Evolutionary conservation across 2,113 vertebrate genomes (phyloP).

Genomic region (Machaerirhynchus nigripectus): DNA sequence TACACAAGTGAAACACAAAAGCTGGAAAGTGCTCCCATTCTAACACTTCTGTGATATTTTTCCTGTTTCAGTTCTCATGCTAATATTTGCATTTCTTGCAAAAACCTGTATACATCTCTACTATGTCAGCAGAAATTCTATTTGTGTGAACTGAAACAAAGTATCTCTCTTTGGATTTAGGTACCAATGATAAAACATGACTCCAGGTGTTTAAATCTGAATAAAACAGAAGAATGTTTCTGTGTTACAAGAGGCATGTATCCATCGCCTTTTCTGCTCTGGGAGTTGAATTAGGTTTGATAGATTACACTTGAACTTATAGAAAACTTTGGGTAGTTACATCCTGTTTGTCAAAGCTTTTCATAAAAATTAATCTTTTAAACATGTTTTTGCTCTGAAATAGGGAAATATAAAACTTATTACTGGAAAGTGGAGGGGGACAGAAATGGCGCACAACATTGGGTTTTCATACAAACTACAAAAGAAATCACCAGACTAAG

Average conservation of each 20-base stretch:
- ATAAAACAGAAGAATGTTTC: background rate
- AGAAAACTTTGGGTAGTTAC: background rate
- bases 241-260: background rate
- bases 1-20: constrained; percentile 3
- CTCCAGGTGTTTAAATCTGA: background rate
- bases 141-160: background rate
- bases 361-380: background rate
- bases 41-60: constrained; percentile 5
- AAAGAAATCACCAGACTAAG: background rate
- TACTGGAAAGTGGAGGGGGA: background rate
- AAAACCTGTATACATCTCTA: constrained; percentile 4
- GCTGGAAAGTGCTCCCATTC: background rate
- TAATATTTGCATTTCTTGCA: constrained; percentile 63
- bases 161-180: constrained; percentile 13
- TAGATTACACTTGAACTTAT: background rate
- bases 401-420: background rate
- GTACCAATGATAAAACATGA: background rate
- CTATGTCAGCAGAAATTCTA: constrained; percentile 30
- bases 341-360: background rate
- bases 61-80: constrained; percentile 38
- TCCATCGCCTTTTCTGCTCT: background rate
- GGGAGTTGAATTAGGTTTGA: background rate
- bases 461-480: background rate
- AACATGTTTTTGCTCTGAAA: background rate
- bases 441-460: background rate